Conservation (phyloP, 2,888 invertebrate species). For the Proisotoma minuta region DNA sequence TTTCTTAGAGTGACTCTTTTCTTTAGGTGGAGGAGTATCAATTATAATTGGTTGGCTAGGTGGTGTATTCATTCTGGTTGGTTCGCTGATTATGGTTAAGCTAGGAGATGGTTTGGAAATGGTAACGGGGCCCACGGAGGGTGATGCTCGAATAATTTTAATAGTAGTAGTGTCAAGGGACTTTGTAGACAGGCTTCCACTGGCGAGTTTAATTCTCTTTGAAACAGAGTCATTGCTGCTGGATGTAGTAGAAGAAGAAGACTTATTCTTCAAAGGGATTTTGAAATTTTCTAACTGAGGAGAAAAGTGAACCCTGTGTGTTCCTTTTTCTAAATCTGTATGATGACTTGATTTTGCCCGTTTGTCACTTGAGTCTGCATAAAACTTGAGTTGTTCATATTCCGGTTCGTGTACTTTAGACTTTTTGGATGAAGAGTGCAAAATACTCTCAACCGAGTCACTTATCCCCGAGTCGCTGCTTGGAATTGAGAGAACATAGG, state of each 20-base stretch:
- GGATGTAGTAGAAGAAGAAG: background rate
- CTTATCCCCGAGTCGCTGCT: constrained; percentile 40
- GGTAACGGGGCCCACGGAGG: background rate
- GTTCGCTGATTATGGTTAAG: background rate
- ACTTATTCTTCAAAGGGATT: constrained; percentile 23
- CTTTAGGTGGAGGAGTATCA: background rate
- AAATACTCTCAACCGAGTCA: constrained; percentile 37
- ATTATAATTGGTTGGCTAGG: background rate
- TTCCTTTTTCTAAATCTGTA: background rate
- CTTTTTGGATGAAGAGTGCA: constrained; percentile 25
- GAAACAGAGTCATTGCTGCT: background rate
- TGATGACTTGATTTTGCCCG: constrained; percentile 6
- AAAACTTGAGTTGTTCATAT: constrained; percentile 33
- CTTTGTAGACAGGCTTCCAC: background rate
- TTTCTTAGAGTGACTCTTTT: constrained; percentile 27
- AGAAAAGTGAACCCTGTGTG: background rate
- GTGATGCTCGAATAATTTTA: background rate
- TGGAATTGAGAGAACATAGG: constrained; percentile 42
- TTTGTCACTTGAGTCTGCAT: constrained; percentile 31
- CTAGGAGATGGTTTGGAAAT: background rate
- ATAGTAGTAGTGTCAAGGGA: background rate
- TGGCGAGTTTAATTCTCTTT: background rate
- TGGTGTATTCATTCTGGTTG: background rate
- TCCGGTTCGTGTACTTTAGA: constrained; percentile 22
- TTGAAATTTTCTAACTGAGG: constrained; percentile 16